Conservation (phyloP, 1,140 invertebrate genomes). For the Nixonia krombeini region DNA sequence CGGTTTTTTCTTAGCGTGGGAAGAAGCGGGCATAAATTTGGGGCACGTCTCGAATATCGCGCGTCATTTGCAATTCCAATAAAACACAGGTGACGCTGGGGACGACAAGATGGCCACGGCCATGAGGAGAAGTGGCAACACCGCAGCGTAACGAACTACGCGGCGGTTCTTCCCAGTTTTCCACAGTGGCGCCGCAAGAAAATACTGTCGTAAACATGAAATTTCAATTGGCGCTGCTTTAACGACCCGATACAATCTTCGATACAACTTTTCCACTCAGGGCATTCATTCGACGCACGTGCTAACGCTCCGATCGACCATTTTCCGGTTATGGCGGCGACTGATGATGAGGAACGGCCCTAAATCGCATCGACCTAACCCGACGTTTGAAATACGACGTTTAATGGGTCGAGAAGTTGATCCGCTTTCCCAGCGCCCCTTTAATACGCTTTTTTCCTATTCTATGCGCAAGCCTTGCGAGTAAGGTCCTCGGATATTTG, state of each 20-base stretch:
- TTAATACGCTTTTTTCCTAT: constrained; percentile 21
- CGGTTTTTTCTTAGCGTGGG: neutral
- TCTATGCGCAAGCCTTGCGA: constrained; percentile 2
- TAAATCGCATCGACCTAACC: no score
- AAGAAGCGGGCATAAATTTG: constrained; percentile 4
- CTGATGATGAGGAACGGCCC: no score
- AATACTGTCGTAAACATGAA: neutral
- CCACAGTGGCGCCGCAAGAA: neutral
- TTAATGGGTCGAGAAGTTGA: constrained; percentile 52
- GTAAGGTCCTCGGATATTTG: constrained; percentile 10
- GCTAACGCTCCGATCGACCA: no score
- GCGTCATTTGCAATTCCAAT: constrained; percentile 16
- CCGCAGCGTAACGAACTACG: no score
- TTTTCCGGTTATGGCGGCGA: no score
- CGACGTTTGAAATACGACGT: constrained; percentile 51
- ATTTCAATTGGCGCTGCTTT: neutral
- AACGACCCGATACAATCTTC: no score
- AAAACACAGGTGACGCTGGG: constrained; percentile 17
- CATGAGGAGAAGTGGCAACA: no score
- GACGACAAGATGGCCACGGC: neutral
- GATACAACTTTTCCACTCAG: no score
- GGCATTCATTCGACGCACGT: no score
- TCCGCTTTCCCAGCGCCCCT: constrained; percentile 37
- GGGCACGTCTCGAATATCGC: neutral
- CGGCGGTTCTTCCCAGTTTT: no score